phyloP scores from a whole-genome alignment of 2,113 vertebrate genomes.

The Sialia sialis region DNA sequence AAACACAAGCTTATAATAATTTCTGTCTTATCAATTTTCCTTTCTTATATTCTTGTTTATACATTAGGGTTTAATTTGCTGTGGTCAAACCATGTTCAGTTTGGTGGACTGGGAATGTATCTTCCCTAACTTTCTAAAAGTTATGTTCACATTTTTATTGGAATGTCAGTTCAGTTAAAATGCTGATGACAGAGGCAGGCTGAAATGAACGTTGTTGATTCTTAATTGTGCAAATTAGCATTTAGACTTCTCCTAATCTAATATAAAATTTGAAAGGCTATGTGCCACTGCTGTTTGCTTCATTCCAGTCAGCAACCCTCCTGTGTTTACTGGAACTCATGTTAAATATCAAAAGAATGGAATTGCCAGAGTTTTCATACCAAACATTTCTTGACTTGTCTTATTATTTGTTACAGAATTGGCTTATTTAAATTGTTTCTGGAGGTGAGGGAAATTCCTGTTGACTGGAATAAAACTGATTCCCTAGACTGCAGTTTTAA shows the following conservation, averaged over 20 bases:
- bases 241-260: conserved; percentile 24
- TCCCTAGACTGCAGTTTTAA: not conserved
- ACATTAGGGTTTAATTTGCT: not conserved
- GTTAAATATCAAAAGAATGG: conserved; percentile 20
- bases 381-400: not conserved
- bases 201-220: conserved; percentile 25
- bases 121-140: not conserved
- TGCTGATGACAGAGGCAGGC: not conserved
- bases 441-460: not conserved
- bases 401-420: conserved; percentile 9
- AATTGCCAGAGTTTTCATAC: not conserved
- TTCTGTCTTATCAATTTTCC: not conserved
- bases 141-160: not conserved
- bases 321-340: conserved; percentile 33
- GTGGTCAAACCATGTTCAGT: not conserved
- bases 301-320: conserved; percentile 37
- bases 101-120: not conserved
- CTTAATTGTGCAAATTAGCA: conserved; percentile 36
- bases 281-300: conserved; percentile 1
- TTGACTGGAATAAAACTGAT: not conserved
- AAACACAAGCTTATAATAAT: not conserved
- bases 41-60: not conserved
- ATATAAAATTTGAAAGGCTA: not conserved
- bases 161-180: not conserved
- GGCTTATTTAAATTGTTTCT: not conserved